phyloP scores from a whole-genome alignment of 2,888 invertebrate species.

The Buathra laborator region DNA sequence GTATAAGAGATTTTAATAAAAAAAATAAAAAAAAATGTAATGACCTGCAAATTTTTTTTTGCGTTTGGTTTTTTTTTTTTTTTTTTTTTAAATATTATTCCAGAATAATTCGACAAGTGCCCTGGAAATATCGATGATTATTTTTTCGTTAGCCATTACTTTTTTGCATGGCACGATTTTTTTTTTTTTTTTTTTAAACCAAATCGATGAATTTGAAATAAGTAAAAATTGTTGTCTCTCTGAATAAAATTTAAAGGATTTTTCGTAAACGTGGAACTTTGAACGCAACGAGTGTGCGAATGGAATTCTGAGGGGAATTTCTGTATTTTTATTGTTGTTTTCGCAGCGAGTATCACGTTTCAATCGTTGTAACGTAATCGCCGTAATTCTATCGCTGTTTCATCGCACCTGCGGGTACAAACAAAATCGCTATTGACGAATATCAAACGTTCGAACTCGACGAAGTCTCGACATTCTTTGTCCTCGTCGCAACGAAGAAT shows the following conservation, averaged over 20 bases:
- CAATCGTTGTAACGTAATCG: slow-evolving; percentile 7
- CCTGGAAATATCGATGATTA: slow-evolving; percentile 51
- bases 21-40: too few species aligned
- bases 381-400: slow-evolving; percentile 19
- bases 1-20: too few species aligned
- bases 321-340: not conserved
- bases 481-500: too few species aligned
- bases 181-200: not conserved
- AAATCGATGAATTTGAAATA: not conserved
- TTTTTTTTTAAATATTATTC: slow-evolving; percentile 30
- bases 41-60: slow-evolving; percentile 6
- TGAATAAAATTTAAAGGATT: too few species aligned
- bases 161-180: slow-evolving; percentile 7
- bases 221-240: too few species aligned
- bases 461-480: too few species aligned
- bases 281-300: too few species aligned
- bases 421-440: not conserved
- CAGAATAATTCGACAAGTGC: slow-evolving; percentile 55
- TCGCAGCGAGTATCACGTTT: not conserved
- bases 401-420: not conserved
- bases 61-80: slow-evolving; percentile 21
- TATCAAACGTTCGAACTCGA: too few species aligned
- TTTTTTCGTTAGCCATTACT: slow-evolving; percentile 9
- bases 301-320: not conserved
- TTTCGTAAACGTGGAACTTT: too few species aligned